Evolutionary conservation across 2,797 vertebrate genomes (phyloP).

Genomic region (Hydrolagus colliei): DNA sequence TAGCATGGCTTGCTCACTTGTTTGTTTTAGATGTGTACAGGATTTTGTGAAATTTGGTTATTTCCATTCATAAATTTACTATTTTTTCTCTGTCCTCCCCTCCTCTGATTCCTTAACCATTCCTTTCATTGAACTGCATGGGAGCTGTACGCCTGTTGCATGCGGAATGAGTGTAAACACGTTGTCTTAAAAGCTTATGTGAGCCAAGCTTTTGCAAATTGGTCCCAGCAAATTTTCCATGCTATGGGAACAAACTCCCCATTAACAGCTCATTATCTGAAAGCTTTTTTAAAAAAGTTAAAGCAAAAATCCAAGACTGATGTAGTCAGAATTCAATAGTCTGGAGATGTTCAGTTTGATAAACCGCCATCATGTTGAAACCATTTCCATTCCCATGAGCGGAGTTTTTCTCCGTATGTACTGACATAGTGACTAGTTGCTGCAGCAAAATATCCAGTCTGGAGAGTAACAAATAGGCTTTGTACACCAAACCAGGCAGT

Average conservation of each 20-base stretch:
- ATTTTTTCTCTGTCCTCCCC: background rate
- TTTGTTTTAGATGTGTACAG: background rate
- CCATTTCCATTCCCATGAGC: constrained; percentile 70
- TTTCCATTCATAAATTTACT: background rate
- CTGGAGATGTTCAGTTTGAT: constrained; percentile 44
- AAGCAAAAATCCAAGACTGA: constrained; percentile 13
- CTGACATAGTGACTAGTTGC: constrained; percentile 17
- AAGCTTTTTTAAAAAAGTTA: constrained; percentile 21
- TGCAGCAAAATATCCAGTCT: constrained; percentile 21
- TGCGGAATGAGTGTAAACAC: constrained; percentile 37
- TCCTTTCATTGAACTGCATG: constrained; percentile 34
- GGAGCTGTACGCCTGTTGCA: constrained; percentile 41
- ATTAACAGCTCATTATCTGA: background rate
- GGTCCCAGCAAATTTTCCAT: constrained; percentile 13
- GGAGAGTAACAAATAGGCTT: constrained; percentile 14
- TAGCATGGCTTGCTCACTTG: background rate
- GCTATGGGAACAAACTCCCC: constrained; percentile 19
- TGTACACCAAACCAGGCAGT: constrained; percentile 11
- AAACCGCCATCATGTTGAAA: constrained; percentile 60
- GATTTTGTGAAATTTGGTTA: constrained; percentile 5
- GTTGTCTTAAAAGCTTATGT: constrained; percentile 16
- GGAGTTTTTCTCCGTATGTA: constrained; percentile 33
- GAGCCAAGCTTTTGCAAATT: constrained; percentile 25
- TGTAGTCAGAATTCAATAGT: constrained; percentile 34
- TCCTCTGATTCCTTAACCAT: constrained; percentile 14